Evolutionary conservation across 2,113 vertebrate genomes (phyloP), one percentile per base, ranked within the genome.

Genomic region (Chaetorhynchus papuensis): DNA sequence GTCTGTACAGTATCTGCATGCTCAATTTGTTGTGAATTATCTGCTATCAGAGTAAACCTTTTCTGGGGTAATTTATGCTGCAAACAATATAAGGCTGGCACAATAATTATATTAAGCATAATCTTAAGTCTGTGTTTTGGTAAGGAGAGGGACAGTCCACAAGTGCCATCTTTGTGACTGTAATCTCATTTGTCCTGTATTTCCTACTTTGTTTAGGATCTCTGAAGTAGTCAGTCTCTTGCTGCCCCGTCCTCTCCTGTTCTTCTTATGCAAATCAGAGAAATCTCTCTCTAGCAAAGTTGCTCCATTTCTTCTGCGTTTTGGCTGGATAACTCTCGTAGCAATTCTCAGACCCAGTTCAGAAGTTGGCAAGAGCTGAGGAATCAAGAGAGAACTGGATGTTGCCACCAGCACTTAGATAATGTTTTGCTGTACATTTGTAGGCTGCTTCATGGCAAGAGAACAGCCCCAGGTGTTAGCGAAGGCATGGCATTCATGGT

Each of bases 1-100:
- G 27, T 79, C 26, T 47, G 4, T 49, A 0, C 0, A 2, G 10
- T 49, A 39, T 76, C 23, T 44, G 33, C 49, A 1, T 21, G 26
- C 41, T 90, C 16, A 11, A 42, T 90, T 84, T 52, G 17, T 33
- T 69, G 57, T 64, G 65, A 79, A 85, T 83, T 64, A 44, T 24
- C 41, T 64, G n/a, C 35, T 77, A 4, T 63, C 35, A 52, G 74
- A 77, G 41, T 61, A 65, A 91, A 57, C 12, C 8, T 56, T 59
- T 60, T 49, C 37, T 74, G 30, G 42, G 5, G 5, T 80, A 24
- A 61, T 83, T 60, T 63, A 39, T 53, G 42, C 37, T 83, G 47
- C 47, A 81, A 71, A 54, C 23, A 49, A 10, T 65, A 57, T 24
- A 50, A 33, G 13, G 10, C 11, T 77, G 24, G 52, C 52, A 63